Conservation (phyloP, 2,113 vertebrate genomes). For the Phylloscopus trochilus region DNA sequence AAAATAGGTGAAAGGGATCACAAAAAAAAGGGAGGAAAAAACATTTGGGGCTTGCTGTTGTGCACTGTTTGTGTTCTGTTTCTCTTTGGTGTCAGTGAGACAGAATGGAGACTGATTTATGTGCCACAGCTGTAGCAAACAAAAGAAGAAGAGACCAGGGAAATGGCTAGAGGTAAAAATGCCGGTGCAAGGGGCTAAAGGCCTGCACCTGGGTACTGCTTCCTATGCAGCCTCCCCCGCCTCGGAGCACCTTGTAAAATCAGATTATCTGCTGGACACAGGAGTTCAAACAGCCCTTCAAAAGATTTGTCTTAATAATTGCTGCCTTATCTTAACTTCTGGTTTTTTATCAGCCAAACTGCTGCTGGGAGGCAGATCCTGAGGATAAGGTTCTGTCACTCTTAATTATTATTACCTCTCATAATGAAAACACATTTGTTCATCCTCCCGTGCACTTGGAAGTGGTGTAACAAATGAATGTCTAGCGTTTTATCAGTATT, state of each 20-base stretch:
- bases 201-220: constrained; percentile 76
- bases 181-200: constrained; percentile 70
- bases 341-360: constrained; percentile 54
- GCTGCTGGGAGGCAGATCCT: constrained; percentile 57
- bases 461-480: constrained; percentile 35
- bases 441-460: constrained; percentile 39
- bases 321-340: constrained; percentile 66
- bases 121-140: constrained; percentile 67
- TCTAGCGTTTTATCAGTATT: constrained; percentile 46
- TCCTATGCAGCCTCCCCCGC: not conserved
- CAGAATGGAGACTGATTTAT: constrained; percentile 68
- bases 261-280: constrained; percentile 66
- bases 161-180: constrained; percentile 68
- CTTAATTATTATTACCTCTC: constrained; percentile 64
- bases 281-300: constrained; percentile 66
- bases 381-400: constrained; percentile 64
- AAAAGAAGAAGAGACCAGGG: constrained; percentile 55
- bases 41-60: constrained; percentile 6
- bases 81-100: constrained; percentile 56
- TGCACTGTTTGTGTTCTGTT: constrained; percentile 42
- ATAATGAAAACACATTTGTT: constrained; percentile 63
- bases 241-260: constrained; percentile 62
- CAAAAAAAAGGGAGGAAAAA: not conserved
- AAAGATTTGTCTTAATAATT: constrained; percentile 72
- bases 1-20: constrained; percentile 28